Base-by-base conservation (phyloP, 23 tunicate genomes). In the Aplidium turbinatum region DNA sequence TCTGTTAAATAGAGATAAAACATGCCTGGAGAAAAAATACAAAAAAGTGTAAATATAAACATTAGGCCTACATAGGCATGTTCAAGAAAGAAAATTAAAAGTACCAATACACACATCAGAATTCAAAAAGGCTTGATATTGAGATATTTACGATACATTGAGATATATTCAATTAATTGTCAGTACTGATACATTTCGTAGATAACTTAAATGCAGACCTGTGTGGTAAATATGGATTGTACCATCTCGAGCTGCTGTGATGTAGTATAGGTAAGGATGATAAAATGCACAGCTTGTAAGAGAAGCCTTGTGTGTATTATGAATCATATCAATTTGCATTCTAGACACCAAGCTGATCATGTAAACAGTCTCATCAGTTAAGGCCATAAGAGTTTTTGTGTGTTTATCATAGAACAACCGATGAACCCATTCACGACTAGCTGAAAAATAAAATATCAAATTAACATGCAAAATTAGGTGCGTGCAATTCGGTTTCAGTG, bases 191-290 rank as follows among this genome's bases (percentile, higher is more conserved):
- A n/a, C n/a, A n/a, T n/a, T n/a, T n/a, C n/a, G n/a, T n/a, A n/a
- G n/a, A n/a, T 42, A 42, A 9, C 13, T 9, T 9, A 13, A 22
- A 20, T 18, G 19, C 55, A 33, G 33, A 85, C 92, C 84, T 36
- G 92, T 85, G 58, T 85, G 84, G 38, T 78, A 78, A 16, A 85
- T 76, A 63, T 85, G 92, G 16, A 85, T 70, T 27, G 92, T 28
- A 4, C 92, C 92, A 78, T 85, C 78, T 31, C 92, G 60, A 1
- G 92, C 92, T 1, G 92, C 84, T 35, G 92, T 70, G 34, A 85
- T 85, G 31, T 78, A 63, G 58, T 78, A 85, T 0, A 72, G 72
- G 33, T 33, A 76, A 5, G 78, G 84, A 18, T 26, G 79, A 47
- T 85, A 85, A 60, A 63, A 85, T 19, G 92, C 51, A 38, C 92